Evolutionary conservation across 2,888 invertebrate genomes (phyloP).

Genomic region (Junonia oenone): DNA sequence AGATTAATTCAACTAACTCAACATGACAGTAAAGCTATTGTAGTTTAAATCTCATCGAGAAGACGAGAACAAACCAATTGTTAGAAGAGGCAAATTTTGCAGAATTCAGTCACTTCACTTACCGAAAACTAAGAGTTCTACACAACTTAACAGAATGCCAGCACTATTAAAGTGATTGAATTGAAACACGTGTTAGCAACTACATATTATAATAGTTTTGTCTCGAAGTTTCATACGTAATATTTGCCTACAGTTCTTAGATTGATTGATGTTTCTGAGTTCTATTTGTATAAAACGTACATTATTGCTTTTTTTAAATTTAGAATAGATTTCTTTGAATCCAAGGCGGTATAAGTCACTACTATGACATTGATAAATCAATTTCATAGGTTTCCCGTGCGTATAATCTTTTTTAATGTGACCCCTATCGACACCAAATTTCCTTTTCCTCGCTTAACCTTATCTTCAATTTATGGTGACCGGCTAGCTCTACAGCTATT

Average conservation of each 20-base stretch:
- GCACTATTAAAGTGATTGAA: neutral
- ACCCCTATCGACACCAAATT: constrained; percentile 4
- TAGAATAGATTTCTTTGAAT: too few relatives aligned
- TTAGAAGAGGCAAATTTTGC: neutral
- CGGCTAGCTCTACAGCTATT: neutral
- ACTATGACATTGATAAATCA: neutral
- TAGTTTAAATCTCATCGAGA: neutral
- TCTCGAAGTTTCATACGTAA: neutral
- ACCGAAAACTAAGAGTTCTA: neutral
- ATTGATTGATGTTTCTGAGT: too few relatives aligned
- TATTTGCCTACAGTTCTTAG: too few relatives aligned
- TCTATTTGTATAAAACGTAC: too few relatives aligned
- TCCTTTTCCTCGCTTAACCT: constrained; percentile 1
- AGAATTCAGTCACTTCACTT: neutral
- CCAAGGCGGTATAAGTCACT: neutral
- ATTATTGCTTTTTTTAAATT: too few relatives aligned
- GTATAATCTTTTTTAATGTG: neutral
- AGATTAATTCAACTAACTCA: too few relatives aligned
- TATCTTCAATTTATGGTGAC: constrained; percentile 1
- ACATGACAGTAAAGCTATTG: neutral
- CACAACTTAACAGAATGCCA: neutral
- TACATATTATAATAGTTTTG: too few relatives aligned
- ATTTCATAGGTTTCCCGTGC: neutral
- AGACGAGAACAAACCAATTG: neutral
- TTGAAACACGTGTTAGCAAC: too few relatives aligned